Percentiles rank a stretch among this genome's conserved stretches.
phyloP scores from a whole-genome alignment of 2,797 vertebrate species.

The Arnoldichthys spilopterus region DNA sequence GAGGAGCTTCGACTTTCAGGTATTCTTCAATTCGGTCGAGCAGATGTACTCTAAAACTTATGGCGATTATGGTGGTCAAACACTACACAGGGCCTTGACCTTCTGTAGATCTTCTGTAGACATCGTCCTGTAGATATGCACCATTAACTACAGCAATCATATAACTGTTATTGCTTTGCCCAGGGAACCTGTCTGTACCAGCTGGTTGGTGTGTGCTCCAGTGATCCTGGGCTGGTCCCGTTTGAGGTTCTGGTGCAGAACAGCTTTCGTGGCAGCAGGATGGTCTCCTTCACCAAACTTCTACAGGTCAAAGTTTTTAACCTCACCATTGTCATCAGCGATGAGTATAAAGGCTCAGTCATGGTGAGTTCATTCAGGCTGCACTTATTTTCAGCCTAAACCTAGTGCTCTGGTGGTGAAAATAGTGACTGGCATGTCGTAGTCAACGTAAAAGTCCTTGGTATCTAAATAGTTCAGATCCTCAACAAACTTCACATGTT shows the following conservation, averaged over 20 bases:
- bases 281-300: constrained; percentile 71
- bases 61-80: too few relatives aligned
- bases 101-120: too few relatives aligned
- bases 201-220: constrained; percentile 69
- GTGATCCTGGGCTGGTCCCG: constrained; percentile 59
- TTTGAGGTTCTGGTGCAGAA: constrained; percentile 78
- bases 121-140: too few relatives aligned
- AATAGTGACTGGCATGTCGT: too few relatives aligned
- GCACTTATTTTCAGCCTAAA: neutral
- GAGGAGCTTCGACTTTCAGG: constrained; percentile 69
- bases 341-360: constrained; percentile 63
- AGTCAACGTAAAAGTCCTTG: too few relatives aligned
- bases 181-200: constrained; percentile 73
- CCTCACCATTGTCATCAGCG: constrained; percentile 69
- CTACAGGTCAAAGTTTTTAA: constrained; percentile 70
- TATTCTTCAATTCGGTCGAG: constrained; percentile 26
- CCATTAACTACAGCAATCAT: too few relatives aligned
- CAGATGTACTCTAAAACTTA: too few relatives aligned
- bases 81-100: too few relatives aligned
- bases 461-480: too few relatives aligned
- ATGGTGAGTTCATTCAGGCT: constrained; percentile 64
- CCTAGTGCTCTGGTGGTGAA: too few relatives aligned
- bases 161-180: neutral
- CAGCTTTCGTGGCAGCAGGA: constrained; percentile 66
- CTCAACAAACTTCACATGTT: too few relatives aligned